Base-by-base conservation (phyloP, 2,888 invertebrate species). In the Anoncus sp. region DNA sequence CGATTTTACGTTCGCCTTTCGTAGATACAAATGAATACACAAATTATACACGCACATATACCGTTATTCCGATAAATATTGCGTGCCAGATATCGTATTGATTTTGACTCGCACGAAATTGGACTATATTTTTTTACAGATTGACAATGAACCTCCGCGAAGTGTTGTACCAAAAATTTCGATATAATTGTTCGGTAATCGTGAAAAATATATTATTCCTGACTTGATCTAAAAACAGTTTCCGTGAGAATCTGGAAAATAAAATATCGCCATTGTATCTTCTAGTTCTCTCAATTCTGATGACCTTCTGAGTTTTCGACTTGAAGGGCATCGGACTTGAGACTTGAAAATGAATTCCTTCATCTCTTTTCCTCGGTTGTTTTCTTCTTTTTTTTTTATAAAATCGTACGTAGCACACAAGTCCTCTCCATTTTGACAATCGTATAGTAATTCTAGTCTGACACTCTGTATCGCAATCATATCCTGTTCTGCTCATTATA, bases 1-100 rank as follows among this genome's bases (percentile, higher is more conserved):
- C 74, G 67, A 72, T 79, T 79, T 69, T 51, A 79, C 72, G 75
- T 72, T 79, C 35, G 59, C 72, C 63, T 67, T 72, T 59, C 49
- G 62, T 60, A 59, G 49, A 65, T 74, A 66, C 63, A 59, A 53
- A 55, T 53, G 35, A 40, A 62, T 31, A 27, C 20, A 20, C 20
- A 35, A 31, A 18, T 14, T 20, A 43, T 35, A 57, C 31, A 24
- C 18, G 20, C 24, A 12, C n/a, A n/a, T 47, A 6, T 35, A 27
- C 14, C 35, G n/a, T 57, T 49, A 43, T 57, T 63, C 67, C 63
- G 51, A 79, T 75, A 79, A 75, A 55, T 67, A 43, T 75, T 67
- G 57, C 43, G 27, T 51, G 22, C 62, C 40, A n/a, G n/a, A 72
- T 72, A 31, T 35, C 14, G 55, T 62, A 67, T 67, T 55, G 75